These are phyloP conservation scores for Pseudococcus longispinus DNA, from an alignment of 2,888 invertebrate genomes.

Conservation along the genomic window DNA sequence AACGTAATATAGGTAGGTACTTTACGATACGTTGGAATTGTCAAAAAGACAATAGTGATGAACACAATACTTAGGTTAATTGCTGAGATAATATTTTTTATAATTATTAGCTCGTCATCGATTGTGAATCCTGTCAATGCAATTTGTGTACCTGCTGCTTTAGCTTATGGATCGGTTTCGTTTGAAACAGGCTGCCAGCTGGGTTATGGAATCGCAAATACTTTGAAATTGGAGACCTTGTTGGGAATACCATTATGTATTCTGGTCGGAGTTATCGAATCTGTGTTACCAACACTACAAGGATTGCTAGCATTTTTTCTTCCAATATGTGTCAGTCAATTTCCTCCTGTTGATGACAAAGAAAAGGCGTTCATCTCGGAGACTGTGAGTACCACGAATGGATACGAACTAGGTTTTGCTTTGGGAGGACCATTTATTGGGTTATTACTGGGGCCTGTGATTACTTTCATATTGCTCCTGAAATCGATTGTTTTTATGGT, in stretches of 20 bases:
- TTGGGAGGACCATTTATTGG: not conserved
- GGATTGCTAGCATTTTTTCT: not conserved
- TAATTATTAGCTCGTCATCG: no score
- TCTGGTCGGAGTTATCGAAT: not conserved
- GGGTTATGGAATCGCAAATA: not conserved
- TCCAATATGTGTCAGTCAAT: not conserved
- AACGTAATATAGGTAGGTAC: no score
- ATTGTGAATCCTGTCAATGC: no score
- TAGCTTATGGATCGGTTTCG: no score
- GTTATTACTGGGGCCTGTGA: not conserved
- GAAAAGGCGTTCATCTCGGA: not conserved
- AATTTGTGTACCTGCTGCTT: not conserved
- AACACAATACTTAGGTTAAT: no score
- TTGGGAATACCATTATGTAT: not conserved
- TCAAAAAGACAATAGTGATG: no score
- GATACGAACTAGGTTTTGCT: not conserved
- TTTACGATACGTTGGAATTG: no score
- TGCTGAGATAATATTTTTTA: no score
- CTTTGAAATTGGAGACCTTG: not conserved
- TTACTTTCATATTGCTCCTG: not conserved
- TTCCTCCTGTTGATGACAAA: not conserved
- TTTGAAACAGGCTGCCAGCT: no score
- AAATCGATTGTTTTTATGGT: no score
- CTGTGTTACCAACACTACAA: not conserved
- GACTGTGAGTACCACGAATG: not conserved